Percentiles rank a stretch among this genome's conserved stretches.
Conservation (phyloP, 2,113 vertebrate genomes). For the Crotalus viridis region DNA sequence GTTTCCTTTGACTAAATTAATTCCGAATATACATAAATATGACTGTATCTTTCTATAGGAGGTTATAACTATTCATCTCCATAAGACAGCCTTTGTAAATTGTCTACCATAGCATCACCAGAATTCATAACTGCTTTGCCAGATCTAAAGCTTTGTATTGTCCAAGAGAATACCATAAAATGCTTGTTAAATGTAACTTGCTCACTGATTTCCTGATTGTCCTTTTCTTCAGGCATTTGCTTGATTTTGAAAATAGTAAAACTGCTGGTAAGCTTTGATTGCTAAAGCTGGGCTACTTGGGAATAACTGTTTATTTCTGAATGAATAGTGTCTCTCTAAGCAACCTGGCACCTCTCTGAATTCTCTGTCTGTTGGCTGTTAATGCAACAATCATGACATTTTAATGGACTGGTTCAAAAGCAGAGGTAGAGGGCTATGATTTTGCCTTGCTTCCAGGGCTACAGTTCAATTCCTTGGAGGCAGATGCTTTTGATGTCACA, state of each 20-base stretch:
- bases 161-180: neutral
- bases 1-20: neutral
- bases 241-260: neutral
- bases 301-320: neutral
- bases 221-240: neutral
- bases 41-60: neutral
- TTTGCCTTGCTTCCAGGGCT: neutral
- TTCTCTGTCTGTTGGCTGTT: neutral
- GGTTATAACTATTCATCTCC: neutral
- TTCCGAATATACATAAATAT: neutral
- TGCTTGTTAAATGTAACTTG: neutral
- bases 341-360: neutral
- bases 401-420: neutral
- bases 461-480: neutral
- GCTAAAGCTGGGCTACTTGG: neutral
- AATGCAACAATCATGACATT: neutral
- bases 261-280: neutral
- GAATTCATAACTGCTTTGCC: neutral
- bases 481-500: neutral
- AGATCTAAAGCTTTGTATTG: neutral
- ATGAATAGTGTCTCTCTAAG: neutral
- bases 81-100: neutral
- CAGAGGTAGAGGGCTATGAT: neutral
- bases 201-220: neutral
- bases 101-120: neutral